Percentiles rank a stretch among this genome's conserved stretches.
These are phyloP conservation scores for Presbytis comata DNA, from an alignment of 2,797 vertebrate genomes.

Conservation along the genomic window DNA sequence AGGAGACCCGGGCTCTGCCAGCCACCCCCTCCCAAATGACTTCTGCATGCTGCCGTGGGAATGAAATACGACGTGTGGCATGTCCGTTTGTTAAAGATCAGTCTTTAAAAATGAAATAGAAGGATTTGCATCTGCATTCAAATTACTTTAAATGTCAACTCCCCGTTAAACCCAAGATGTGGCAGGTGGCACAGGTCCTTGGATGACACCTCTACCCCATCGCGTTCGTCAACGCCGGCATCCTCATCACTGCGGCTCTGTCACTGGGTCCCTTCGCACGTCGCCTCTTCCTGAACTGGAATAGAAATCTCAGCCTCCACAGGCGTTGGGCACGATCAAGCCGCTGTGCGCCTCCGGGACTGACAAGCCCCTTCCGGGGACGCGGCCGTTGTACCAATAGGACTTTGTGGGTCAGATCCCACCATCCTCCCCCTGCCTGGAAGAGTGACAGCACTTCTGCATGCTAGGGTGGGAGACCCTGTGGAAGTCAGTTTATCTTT, in stretches of 20 bases:
- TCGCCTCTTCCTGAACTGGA: rapidly evolving
- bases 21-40: rapidly evolving
- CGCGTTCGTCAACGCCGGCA: rapidly evolving
- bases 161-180: rapidly evolving
- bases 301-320: rapidly evolving
- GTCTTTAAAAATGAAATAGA: neutral
- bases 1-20: rapidly evolving
- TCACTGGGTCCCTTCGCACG: rapidly evolving
- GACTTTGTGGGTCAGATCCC: rapidly evolving
- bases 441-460: rapidly evolving
- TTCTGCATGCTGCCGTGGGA: rapidly evolving
- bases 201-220: rapidly evolving
- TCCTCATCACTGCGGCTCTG: rapidly evolving
- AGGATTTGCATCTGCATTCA: neutral
- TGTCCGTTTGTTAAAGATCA: neutral
- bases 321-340: rapidly evolving
- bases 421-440: rapidly evolving
- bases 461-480: rapidly evolving
- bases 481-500: rapidly evolving
- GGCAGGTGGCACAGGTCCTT: rapidly evolving
- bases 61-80: rapidly evolving
- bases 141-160: neutral
- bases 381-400: rapidly evolving
- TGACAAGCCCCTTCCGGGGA: neutral
- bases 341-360: rapidly evolving